These are phyloP conservation scores for Hydropotes inermis DNA, from an alignment of 2,113 vertebrate genomes.

Conservation along the genomic window DNA sequence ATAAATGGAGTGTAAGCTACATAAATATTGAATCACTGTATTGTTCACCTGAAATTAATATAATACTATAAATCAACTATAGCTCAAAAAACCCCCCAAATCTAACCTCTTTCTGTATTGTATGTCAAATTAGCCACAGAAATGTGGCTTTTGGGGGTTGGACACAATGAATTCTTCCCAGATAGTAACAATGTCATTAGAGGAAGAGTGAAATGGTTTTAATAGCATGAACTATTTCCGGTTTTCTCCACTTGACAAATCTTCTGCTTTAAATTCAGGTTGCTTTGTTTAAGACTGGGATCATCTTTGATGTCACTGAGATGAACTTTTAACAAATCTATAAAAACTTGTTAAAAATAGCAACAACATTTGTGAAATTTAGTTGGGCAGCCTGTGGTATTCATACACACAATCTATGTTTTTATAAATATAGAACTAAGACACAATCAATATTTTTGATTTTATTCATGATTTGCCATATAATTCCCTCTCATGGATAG, in stretches of 20 bases:
- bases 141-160: background rate
- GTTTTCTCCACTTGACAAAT: background rate
- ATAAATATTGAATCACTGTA: background rate
- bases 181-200: background rate
- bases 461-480: background rate
- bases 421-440: background rate
- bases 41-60: background rate
- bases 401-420: background rate
- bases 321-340: constrained; percentile 19
- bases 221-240: background rate
- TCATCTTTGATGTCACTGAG: background rate
- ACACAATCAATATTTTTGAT: background rate
- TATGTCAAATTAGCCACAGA: background rate
- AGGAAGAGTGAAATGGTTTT: background rate
- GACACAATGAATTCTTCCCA: background rate
- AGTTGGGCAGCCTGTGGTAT: background rate
- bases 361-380: background rate
- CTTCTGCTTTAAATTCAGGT: background rate
- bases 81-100: background rate
- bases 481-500: background rate
- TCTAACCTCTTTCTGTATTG: background rate
- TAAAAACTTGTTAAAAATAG: constrained; percentile 29
- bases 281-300: background rate
- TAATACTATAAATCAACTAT: background rate
- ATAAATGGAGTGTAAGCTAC: background rate